phyloP scores from a whole-genome alignment of 2,113 vertebrate genomes.

The Aleadryas rufinucha region DNA sequence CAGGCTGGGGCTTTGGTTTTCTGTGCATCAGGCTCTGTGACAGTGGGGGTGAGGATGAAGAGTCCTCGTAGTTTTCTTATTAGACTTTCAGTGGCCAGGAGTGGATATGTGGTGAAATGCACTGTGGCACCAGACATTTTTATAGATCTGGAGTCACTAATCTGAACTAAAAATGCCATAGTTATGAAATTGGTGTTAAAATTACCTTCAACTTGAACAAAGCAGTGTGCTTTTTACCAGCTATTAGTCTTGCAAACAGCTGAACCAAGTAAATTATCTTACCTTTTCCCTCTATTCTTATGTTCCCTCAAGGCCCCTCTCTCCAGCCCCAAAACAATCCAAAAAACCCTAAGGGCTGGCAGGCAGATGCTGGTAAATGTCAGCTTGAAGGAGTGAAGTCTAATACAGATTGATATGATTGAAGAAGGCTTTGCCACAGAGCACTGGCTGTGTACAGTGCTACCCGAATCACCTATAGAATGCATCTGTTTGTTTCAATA shows the following conservation, averaged over 20 bases:
- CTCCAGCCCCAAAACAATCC: not conserved
- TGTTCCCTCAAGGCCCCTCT: not conserved
- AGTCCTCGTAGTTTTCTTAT: not conserved
- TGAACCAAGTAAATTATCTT: not conserved
- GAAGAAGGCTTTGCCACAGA: not conserved
- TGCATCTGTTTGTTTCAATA: not conserved
- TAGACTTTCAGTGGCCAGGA: not conserved
- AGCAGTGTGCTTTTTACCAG: not conserved
- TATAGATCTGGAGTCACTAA: not conserved
- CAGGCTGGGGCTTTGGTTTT: not conserved
- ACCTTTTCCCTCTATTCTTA: not conserved
- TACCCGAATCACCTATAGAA: not conserved
- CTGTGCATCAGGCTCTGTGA: not conserved
- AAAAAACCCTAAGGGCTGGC: not conserved
- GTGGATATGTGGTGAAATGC: not conserved
- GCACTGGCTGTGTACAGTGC: not conserved
- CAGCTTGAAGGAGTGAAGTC: not conserved
- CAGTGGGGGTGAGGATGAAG: not conserved
- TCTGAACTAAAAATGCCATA: not conserved
- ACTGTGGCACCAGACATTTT: not conserved
- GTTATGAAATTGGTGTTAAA: not conserved
- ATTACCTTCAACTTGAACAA: not conserved
- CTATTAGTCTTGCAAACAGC: not conserved
- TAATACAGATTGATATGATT: fast-evolving
- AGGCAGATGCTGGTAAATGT: not conserved